Evolutionary conservation across 2,797 vertebrate species (phyloP).

Genomic region (Distichodus sexfasciatus): DNA sequence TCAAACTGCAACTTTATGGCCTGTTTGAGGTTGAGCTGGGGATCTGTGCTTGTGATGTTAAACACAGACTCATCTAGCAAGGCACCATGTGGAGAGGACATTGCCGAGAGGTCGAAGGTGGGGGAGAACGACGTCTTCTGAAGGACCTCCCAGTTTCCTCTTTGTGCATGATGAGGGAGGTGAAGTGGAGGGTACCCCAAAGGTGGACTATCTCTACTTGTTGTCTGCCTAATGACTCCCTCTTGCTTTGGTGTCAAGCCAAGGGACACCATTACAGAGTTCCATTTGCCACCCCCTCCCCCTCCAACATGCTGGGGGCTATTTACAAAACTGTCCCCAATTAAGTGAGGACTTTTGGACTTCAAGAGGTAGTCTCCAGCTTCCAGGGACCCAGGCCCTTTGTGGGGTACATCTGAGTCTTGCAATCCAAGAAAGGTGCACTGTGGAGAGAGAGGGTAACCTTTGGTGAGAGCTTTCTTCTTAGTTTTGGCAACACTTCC

Average conservation of each 20-base stretch:
- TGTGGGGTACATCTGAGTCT: constrained; percentile 55
- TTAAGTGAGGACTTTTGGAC: constrained; percentile 55
- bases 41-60: constrained; percentile 71
- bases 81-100: constrained; percentile 66
- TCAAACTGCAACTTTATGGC: constrained; percentile 84
- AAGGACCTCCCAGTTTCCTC: constrained; percentile 60
- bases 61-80: constrained; percentile 63
- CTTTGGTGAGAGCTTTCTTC: constrained; percentile 49
- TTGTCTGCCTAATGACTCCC: constrained; percentile 48
- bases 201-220: constrained; percentile 62
- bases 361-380: constrained; percentile 55
- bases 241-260: constrained; percentile 76
- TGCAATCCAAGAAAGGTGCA: constrained; percentile 59
- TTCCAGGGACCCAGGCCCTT: constrained; percentile 47
- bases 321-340: constrained; percentile 55
- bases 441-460: constrained; percentile 49
- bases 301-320: constrained; percentile 39
- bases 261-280: constrained; percentile 73
- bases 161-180: constrained; percentile 60
- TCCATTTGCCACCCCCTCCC: constrained; percentile 66
- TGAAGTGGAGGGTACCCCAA: constrained; percentile 70
- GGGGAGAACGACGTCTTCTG: constrained; percentile 62
- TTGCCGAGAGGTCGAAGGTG: constrained; percentile 56
- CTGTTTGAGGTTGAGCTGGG: constrained; percentile 80
- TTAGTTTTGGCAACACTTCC: constrained; percentile 58